Percentiles rank a stretch among this genome's conserved stretches.
These are phyloP conservation scores for roundworm (Caenorhabditis elegans) DNA, from an alignment of 1,140 invertebrate species.

Conservation along the genomic window DNA sequence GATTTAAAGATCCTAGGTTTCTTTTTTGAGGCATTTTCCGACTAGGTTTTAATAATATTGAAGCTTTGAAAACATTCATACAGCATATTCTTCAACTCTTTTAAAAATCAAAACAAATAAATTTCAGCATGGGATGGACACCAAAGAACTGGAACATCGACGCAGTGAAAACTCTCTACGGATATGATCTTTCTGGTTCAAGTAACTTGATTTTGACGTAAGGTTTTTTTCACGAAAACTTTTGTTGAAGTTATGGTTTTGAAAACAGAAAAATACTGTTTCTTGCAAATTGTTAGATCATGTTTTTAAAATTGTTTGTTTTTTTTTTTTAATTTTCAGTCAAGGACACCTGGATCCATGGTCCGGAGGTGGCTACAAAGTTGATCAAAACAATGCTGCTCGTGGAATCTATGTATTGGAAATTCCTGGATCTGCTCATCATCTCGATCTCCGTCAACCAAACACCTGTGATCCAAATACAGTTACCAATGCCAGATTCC, in stretches of 20 bases:
- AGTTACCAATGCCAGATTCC: slow-evolving; percentile 73
- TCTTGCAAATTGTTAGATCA: too few relatives aligned
- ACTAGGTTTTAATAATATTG: too few relatives aligned
- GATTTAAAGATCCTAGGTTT: too few relatives aligned
- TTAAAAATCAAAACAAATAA: neutral
- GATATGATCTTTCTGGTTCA: slow-evolving; percentile 76
- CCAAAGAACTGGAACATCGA: slow-evolving; percentile 73
- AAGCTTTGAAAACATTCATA: too few relatives aligned
- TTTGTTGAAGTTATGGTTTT: too few relatives aligned
- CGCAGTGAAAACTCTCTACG: slow-evolving; percentile 77
- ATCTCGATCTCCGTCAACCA: slow-evolving; percentile 80
- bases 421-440: slow-evolving; percentile 74
- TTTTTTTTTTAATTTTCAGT: neutral
- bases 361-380: slow-evolving; percentile 76
- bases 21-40: too few relatives aligned
- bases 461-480: slow-evolving; percentile 75
- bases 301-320: too few relatives aligned
- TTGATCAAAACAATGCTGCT: neutral
- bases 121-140: slow-evolving; percentile 75
- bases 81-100: too few relatives aligned
- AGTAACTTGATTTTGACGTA: slow-evolving; percentile 84
- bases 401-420: slow-evolving; percentile 40
- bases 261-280: too few relatives aligned
- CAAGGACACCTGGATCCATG: slow-evolving; percentile 83
- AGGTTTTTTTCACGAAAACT: slow-evolving; percentile 16